Conservation (phyloP, 2,113 vertebrate species). For the Anguilla rostrata region DNA sequence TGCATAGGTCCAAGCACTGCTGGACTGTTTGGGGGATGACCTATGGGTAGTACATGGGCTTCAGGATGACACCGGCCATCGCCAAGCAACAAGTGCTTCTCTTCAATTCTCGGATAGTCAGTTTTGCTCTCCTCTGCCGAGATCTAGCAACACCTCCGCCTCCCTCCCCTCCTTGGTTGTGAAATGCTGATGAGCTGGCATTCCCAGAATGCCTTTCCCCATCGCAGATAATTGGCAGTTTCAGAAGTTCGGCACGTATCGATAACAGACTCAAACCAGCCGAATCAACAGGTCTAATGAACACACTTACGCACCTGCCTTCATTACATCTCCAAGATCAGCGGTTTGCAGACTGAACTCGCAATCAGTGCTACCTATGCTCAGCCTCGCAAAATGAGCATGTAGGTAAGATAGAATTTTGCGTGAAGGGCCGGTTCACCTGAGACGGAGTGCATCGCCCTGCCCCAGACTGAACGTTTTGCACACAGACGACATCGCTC, state of each 20-base stretch:
- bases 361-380: neutral
- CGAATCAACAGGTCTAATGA: neutral
- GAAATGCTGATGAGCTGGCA: neutral
- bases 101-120: neutral
- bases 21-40: neutral
- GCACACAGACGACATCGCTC: neutral
- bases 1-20: neutral
- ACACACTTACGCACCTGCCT: neutral
- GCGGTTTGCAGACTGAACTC: neutral
- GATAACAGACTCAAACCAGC: neutral
- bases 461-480: neutral
- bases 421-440: no score
- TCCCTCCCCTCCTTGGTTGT: neutral
- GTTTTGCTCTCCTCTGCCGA: neutral
- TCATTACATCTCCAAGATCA: neutral
- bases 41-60: neutral
- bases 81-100: no score
- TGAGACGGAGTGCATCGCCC: no score
- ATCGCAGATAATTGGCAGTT: neutral
- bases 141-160: neutral
- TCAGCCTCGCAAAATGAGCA: neutral
- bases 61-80: no score
- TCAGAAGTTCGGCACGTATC: neutral
- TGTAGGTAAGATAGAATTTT: no score
- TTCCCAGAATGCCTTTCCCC: neutral